Base-by-base conservation (phyloP, 2,797 vertebrate species). In the Xerus rutilus region DNA sequence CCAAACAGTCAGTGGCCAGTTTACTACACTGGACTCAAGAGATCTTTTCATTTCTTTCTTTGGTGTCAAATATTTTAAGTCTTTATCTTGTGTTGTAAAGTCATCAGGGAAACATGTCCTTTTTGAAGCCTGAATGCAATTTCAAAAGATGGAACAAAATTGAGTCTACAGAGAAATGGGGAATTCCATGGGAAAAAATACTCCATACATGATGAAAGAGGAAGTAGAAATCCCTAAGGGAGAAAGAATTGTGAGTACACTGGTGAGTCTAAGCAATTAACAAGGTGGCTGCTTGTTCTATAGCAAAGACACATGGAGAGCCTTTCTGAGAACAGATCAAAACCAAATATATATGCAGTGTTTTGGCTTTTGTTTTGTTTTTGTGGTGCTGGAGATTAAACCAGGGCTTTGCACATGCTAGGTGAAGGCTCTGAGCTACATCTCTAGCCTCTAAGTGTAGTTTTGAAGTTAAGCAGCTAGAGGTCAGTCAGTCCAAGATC, bases 171-270 rank as follows among this genome's bases (percentile, higher is more conserved):
- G 70, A 94, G 54, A 23, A 91, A 69, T 10, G 95, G 95, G 96
- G 88, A 97, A 97, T 96, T 97, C 96, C 90, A 76, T 25, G 57
- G 93, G 64, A 54, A 21, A 91, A 90, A 65, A 47, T 21, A 91
- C 8, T 28, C 78, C 5, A 23, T 39, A 59, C 64, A 70, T 54
- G 83, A 89, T 52, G 39, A 67, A 43, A 84, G 79, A 84, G 89
- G 91, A 97, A 91, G 70, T 0, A 54, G 82, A 57, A 76, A 85
- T 57, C 93, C 90, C 64, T 83, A 21, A n/a, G 93, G 79, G 89
- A 92, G 39, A 87, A 74, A 81, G 59, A 85, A 25, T 8, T n/a
- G 0, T 81, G 45, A 90, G 21, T 10, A 7, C 0, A n/a, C 57
- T 79, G 49, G 65, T 52, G 30, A 43, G 69, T 18, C 17, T 70